phyloP scores from a whole-genome alignment of 2,113 vertebrate species.

The Elaphurus davidianus region DNA sequence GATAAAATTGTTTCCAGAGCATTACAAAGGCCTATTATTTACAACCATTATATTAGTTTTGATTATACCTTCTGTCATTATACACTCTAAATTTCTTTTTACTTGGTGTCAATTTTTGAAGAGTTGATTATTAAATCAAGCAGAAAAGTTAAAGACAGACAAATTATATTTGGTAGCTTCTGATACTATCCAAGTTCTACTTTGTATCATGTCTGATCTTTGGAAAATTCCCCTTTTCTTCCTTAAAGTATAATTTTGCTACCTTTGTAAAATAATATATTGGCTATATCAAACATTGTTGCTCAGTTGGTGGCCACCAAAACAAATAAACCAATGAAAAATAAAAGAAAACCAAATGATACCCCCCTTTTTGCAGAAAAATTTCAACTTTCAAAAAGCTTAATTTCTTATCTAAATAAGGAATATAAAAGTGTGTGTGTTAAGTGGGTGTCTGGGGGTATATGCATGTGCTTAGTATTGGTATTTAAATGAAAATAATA shows the following conservation, averaged over 20 bases:
- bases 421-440: background rate
- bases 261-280: conserved; percentile 15
- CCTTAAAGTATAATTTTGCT: conserved; percentile 24
- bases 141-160: background rate
- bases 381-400: background rate
- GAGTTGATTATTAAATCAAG: background rate
- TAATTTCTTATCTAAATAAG: background rate
- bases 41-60: background rate
- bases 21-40: conserved; percentile 8
- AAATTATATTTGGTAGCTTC: background rate
- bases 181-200: background rate
- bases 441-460: background rate
- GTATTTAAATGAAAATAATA: background rate
- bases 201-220: conserved; percentile 12
- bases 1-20: conserved; percentile 15
- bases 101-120: conserved; percentile 32
- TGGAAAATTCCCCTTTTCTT: background rate
- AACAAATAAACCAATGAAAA: background rate
- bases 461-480: background rate
- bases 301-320: background rate
- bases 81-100: conserved; percentile 9
- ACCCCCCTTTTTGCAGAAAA: background rate
- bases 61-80: conserved; percentile 1
- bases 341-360: background rate
- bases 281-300: conserved; percentile 3